Conservation (phyloP, 2,797 vertebrate species). For the Rhinichthys osculus region DNA sequence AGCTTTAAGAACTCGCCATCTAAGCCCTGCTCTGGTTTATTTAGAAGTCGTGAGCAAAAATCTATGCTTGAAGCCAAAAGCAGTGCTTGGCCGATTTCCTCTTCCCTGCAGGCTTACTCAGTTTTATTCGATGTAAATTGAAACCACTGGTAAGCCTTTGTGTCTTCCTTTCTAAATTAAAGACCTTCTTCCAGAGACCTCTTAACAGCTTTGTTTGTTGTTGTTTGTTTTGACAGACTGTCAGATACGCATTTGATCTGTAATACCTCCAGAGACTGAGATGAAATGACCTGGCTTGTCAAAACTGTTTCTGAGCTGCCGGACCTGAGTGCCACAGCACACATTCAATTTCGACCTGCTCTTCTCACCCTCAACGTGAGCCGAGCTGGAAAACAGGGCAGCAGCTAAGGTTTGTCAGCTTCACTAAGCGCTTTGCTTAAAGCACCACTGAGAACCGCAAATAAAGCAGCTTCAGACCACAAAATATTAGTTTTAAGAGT, state of each 20-base stretch:
- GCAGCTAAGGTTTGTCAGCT: slow-evolving; percentile 39
- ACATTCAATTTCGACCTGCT: slow-evolving; percentile 44
- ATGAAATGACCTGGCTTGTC: slow-evolving; percentile 50
- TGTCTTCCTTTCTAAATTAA: slow-evolving; percentile 13
- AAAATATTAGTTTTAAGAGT: slow-evolving; percentile 42
- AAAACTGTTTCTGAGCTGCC: slow-evolving; percentile 14
- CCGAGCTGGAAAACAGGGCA: slow-evolving; percentile 29
- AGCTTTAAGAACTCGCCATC: slow-evolving; percentile 39
- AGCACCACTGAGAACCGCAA: slow-evolving; percentile 25
- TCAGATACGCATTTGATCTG: slow-evolving; percentile 31
- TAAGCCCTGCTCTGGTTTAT: slow-evolving; percentile 38
- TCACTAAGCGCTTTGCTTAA: slow-evolving; percentile 42
- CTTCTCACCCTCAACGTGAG: slow-evolving; percentile 31
- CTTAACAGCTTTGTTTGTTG: slow-evolving; percentile 23
- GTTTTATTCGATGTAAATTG: slow-evolving; percentile 2
- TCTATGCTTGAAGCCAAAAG: slow-evolving; percentile 31
- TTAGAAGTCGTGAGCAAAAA: slow-evolving; percentile 50
- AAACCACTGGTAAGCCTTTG: background rate
- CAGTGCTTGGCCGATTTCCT: slow-evolving; percentile 8
- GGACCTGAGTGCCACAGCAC: slow-evolving; percentile 11
- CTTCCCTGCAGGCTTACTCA: slow-evolving; percentile 4
- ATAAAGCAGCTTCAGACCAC: slow-evolving; percentile 16
- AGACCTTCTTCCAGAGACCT: slow-evolving; percentile 13
- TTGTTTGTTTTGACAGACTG: slow-evolving; percentile 24
- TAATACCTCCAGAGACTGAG: slow-evolving; percentile 24